Percentiles rank a stretch among this genome's conserved stretches.
Evolutionary conservation across 2,113 vertebrate genomes (phyloP).

Genomic region (Callorhinus ursinus): DNA sequence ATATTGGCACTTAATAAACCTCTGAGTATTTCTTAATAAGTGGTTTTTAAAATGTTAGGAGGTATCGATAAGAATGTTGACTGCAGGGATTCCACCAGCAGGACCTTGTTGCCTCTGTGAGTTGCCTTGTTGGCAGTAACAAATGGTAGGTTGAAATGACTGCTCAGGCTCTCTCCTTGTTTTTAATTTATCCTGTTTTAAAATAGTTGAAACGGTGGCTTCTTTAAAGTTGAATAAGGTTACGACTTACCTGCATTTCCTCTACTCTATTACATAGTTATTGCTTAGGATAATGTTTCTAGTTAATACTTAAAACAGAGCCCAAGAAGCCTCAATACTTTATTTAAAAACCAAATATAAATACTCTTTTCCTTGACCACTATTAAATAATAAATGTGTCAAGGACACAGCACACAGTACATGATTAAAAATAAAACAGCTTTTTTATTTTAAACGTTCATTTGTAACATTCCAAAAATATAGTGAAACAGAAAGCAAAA

Average conservation of each 20-base stretch:
- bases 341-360: constrained; percentile 37
- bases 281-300: constrained; percentile 27
- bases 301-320: neutral
- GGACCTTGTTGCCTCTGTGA: neutral
- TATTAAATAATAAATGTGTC: neutral
- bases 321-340: neutral
- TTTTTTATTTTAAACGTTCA: constrained; percentile 24
- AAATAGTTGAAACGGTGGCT: constrained; percentile 13
- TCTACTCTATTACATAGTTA: neutral
- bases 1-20: neutral
- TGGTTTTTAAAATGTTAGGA: constrained; percentile 18
- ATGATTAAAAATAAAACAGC: neutral
- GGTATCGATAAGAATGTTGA: neutral
- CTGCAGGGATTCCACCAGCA: neutral
- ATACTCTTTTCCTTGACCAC: neutral
- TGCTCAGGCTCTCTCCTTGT: neutral
- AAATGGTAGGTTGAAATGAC: neutral
- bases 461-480: constrained; percentile 25
- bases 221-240: constrained; percentile 19
- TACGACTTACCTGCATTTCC: neutral
- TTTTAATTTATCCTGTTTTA: neutral
- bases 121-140: neutral
- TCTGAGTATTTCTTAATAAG: neutral
- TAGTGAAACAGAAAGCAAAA: constrained; percentile 13
- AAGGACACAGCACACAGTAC: neutral